Evolutionary conservation across 1,140 invertebrate genomes (phyloP).

Genomic region (Aphaenogaster floridana): DNA sequence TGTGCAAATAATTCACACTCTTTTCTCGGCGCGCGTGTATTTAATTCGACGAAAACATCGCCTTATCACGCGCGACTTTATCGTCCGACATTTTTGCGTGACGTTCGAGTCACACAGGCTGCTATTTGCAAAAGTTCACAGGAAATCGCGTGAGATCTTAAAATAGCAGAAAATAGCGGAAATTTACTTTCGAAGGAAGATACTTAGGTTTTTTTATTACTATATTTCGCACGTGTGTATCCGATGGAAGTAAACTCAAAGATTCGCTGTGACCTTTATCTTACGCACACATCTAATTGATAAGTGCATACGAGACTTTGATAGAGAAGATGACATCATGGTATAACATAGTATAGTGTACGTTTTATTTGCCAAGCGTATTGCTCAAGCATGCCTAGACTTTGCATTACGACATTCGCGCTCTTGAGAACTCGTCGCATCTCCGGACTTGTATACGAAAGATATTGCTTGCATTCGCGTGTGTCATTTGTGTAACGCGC

Average conservation of each 20-base stretch:
- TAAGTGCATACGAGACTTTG: neutral
- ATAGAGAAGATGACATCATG: slow-evolving; percentile 44
- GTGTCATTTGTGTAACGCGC: neutral
- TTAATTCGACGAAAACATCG: slow-evolving; percentile 47
- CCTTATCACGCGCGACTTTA: slow-evolving; percentile 24
- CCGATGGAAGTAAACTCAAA: neutral
- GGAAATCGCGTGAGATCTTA: slow-evolving; percentile 39
- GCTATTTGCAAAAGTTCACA: slow-evolving; percentile 20
- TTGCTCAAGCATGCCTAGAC: slow-evolving; percentile 63
- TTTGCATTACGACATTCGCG: slow-evolving; percentile 58
- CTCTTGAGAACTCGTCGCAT: slow-evolving; percentile 37
- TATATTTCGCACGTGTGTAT: neutral
- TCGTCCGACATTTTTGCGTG: slow-evolving; percentile 2
- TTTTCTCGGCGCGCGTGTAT: neutral
- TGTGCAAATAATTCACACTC: slow-evolving; percentile 35
- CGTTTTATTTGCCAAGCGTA: slow-evolving; percentile 68
- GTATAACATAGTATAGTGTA: slow-evolving; percentile 6
- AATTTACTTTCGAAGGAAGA: slow-evolving; percentile 28
- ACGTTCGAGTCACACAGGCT: neutral
- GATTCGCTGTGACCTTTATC: neutral
- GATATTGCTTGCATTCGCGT: neutral
- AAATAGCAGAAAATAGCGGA: slow-evolving; percentile 43
- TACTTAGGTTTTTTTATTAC: slow-evolving; percentile 1
- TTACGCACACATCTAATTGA: slow-evolving; percentile 11
- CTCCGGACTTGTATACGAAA: slow-evolving; percentile 47